These are phyloP conservation scores for Nettapus auritus DNA, from an alignment of 2,113 vertebrate genomes.

Conservation along the genomic window DNA sequence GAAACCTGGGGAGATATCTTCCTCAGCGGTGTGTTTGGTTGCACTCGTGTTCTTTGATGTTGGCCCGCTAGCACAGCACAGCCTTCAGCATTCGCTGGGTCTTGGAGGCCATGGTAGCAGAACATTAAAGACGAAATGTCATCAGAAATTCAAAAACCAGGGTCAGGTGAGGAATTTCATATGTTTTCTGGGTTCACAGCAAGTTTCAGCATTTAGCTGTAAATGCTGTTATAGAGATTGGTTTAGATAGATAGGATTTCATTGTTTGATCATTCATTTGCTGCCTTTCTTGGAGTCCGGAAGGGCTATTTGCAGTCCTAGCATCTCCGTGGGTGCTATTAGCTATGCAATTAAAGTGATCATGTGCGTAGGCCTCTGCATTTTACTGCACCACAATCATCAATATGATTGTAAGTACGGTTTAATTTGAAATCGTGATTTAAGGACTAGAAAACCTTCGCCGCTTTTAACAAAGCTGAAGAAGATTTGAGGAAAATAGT, in stretches of 20 bases:
- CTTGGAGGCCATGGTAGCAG: background rate
- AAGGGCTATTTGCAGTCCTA: background rate
- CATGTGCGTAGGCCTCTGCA: background rate
- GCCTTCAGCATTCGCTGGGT: background rate
- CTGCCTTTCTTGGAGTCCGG: background rate
- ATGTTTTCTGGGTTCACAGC: background rate
- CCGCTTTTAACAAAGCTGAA: background rate
- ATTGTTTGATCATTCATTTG: background rate
- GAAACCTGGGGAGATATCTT: background rate
- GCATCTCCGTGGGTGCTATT: background rate
- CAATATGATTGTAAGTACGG: background rate
- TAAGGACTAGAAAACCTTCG: background rate
- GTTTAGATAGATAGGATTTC: background rate
- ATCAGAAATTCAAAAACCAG: background rate
- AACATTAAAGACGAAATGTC: background rate
- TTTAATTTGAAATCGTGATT: background rate
- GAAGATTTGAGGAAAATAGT: background rate
- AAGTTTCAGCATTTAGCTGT: accelerated
- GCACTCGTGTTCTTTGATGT: accelerated
- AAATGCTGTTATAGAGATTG: background rate
- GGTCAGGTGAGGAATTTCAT: background rate
- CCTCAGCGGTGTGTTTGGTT: background rate
- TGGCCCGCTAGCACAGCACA: background rate
- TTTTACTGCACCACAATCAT: background rate
- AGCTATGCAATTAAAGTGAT: background rate